Percentiles rank a stretch among this genome's conserved stretches.
Conservation (phyloP, 2,113 vertebrate species). For the Anoura caudifer region DNA sequence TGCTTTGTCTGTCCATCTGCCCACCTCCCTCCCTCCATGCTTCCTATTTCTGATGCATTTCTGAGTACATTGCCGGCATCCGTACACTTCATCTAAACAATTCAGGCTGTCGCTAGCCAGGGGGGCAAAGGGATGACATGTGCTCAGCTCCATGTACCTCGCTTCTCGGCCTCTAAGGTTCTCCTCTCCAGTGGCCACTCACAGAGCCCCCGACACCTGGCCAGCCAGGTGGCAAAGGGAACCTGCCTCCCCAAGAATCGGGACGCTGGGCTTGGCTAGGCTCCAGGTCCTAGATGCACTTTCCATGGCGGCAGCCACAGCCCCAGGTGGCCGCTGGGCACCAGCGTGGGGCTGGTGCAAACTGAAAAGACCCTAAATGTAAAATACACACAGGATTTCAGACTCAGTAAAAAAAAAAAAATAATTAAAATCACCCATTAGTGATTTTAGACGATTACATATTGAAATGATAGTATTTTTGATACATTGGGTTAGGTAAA, state of each 20-base stretch:
- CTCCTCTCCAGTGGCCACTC: neutral
- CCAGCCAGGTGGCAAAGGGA: neutral
- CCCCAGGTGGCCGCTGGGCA: neutral
- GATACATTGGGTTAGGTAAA: no score
- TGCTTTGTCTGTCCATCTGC: no score
- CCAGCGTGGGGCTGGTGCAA: no score
- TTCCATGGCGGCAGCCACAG: neutral
- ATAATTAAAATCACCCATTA: no score
- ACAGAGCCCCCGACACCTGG: no score
- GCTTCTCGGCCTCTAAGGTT: neutral
- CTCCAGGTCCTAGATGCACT: neutral
- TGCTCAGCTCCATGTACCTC: no score
- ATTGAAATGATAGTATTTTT: no score
- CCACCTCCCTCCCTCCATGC: no score
- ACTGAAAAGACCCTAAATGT: accelerated
- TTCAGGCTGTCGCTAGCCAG: neutral
- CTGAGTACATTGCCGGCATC: neutral
- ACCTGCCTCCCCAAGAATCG: neutral
- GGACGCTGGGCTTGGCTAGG: neutral
- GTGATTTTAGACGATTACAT: no score
- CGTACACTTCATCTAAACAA: neutral
- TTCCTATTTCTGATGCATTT: neutral
- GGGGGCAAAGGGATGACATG: no score
- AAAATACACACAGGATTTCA: neutral
- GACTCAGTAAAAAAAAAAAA: no score